Evolutionary conservation across 2,113 vertebrate species (phyloP).

Genomic region (Chionomys nivalis): DNA sequence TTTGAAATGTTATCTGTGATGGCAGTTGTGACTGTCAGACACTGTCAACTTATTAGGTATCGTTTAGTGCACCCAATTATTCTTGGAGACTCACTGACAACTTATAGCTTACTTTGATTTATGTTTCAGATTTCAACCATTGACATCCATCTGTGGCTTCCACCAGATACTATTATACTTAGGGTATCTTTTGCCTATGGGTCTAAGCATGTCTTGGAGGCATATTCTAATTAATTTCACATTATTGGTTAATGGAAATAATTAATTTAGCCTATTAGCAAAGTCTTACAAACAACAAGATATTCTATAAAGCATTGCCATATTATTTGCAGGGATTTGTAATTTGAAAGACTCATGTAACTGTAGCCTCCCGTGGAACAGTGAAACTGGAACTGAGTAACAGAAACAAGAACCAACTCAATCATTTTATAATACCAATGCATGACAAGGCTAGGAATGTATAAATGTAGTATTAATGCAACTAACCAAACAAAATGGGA

Average conservation of each 20-base stretch:
- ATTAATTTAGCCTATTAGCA: constrained; percentile 25
- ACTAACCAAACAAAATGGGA: background rate
- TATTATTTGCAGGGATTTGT: background rate
- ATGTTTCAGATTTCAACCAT: constrained; percentile 49
- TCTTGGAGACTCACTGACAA: background rate
- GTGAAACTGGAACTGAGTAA: background rate
- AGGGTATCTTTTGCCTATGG: constrained; percentile 13
- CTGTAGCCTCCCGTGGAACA: background rate
- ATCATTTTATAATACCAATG: background rate
- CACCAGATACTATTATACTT: background rate
- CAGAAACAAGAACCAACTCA: constrained; percentile 6
- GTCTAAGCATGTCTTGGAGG: background rate
- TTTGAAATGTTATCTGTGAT: constrained; percentile 41
- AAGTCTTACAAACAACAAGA: background rate
- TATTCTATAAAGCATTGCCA: background rate
- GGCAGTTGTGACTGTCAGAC: background rate
- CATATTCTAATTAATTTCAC: constrained; percentile 50
- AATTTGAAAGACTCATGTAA: background rate
- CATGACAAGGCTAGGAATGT: background rate
- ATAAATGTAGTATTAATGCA: background rate
- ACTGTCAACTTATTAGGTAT: background rate
- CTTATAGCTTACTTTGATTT: background rate
- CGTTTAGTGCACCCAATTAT: background rate
- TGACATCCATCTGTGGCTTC: background rate
- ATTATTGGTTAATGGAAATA: constrained; percentile 8